Conservation (phyloP, 2,888 invertebrate genomes). For the Sympetrum striolatum region DNA sequence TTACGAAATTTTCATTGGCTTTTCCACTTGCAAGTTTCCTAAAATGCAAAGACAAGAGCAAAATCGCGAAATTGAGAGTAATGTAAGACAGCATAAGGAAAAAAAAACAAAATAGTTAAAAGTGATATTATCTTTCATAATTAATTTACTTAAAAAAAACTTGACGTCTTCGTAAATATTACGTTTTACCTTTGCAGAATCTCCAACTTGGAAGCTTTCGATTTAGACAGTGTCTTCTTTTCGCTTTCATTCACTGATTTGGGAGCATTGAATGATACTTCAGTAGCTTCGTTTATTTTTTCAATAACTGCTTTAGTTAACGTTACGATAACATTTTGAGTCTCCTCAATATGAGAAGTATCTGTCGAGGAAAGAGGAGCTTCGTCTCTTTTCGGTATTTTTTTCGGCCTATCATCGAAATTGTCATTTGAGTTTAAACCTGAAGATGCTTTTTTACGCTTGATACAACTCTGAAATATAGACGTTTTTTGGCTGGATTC, state of each 20-base stretch:
- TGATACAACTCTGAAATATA: slow-evolving; percentile 48
- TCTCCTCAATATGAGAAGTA: slow-evolving; percentile 35
- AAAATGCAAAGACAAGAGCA: background rate
- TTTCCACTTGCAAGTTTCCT: slow-evolving; percentile 73
- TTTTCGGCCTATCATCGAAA: slow-evolving; percentile 4
- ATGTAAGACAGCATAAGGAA: too few species aligned
- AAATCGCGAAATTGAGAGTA: background rate
- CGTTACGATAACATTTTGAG: slow-evolving; percentile 41
- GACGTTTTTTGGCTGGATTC: slow-evolving; percentile 59
- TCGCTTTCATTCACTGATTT: background rate
- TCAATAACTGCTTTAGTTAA: slow-evolving; percentile 49
- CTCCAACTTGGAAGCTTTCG: slow-evolving; percentile 53
- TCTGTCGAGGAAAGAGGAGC: slow-evolving; percentile 43
- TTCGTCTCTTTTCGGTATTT: slow-evolving; percentile 40
- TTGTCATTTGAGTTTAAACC: background rate
- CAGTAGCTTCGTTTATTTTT: slow-evolving; percentile 47
- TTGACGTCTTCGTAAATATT: too few species aligned
- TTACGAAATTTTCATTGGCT: slow-evolving; percentile 87
- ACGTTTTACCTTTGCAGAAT: slow-evolving; percentile 65
- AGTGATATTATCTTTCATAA: too few species aligned
- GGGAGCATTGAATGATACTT: slow-evolving; percentile 39
- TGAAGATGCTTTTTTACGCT: background rate
- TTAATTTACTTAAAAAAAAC: too few species aligned
- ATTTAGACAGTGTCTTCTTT: slow-evolving; percentile 46
- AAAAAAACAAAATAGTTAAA: too few species aligned